Base-by-base conservation (phyloP, 1,140 invertebrate genomes). In the Drosophila takahashii region DNA sequence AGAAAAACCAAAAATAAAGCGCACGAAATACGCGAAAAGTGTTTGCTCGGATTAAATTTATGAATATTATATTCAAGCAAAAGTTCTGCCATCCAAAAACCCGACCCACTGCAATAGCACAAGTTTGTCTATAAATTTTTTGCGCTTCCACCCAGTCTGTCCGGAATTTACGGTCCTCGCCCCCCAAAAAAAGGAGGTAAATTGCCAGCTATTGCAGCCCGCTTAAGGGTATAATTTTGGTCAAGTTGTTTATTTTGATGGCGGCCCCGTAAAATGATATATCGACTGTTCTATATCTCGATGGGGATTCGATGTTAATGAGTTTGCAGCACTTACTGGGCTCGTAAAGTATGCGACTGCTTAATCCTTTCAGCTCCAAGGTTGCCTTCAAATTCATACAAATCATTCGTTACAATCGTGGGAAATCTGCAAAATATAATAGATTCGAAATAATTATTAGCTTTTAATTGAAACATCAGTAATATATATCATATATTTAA, bases 31-130 rank as follows among this genome's bases (percentile, higher is more conserved):
- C 79, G 58, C 78, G 83, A 87, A 83, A 87, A 86, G 73, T 83
- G 75, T 87, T 89, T 89, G 84, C 66, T 83, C 66, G 66, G 80
- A 87, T 89, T 83, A 89, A 87, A 87, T 87, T 87, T 87, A 89
- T 87, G 83, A 87, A 87, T 89, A 83, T 87, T 89, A 89, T 79
- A 89, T 86, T 73, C 58, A 81, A 57, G 76, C 79, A 52, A 65
- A 69, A 78, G 41, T 72, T 83, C 48, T 69, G 67, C 76, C 53
- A 53, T 56, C 53, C 65, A 52, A 51, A 54, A 48, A 42, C 52
- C 42, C 47, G 32, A 47, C 13, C 60, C 53, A 45, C 70, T 75
- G 77, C 62, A 69, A 58, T 59, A 59, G 56, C 70, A 59, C 50
- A 79, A 80, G 70, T 80, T 80, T 79, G 62, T 79, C 77, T 79